Evolutionary conservation across 1,140 invertebrate species (phyloP).

Genomic region (Eurosta solidaginis): DNA sequence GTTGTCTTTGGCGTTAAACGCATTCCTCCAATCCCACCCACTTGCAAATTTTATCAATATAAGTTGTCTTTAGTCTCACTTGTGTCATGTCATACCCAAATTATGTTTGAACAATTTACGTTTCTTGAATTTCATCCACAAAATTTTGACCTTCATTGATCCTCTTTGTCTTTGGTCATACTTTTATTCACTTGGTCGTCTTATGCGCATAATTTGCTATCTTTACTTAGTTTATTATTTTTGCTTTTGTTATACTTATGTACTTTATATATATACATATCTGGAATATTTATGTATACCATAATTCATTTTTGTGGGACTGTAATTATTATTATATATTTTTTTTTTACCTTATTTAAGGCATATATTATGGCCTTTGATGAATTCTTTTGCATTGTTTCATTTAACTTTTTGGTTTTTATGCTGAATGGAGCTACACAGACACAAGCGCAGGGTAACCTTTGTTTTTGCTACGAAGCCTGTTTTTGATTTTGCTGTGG

Average conservation of each 20-base stretch:
- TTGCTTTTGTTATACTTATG: not conserved
- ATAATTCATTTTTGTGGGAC: not conserved
- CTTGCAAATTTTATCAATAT: not conserved
- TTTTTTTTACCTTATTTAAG: too few species aligned
- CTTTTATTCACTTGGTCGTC: not conserved
- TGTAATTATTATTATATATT: too few species aligned
- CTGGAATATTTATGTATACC: too few species aligned
- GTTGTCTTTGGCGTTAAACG: not conserved
- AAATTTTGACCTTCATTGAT: constrained; percentile 18
- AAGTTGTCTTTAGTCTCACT: not conserved
- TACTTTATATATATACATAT: not conserved
- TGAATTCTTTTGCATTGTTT: too few species aligned
- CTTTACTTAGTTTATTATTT: not conserved
- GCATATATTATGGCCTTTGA: too few species aligned
- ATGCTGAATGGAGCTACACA: not conserved
- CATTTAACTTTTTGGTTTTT: too few species aligned
- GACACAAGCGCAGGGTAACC: not conserved
- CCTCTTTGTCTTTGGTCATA: constrained; percentile 19
- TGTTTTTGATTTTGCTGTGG: not conserved
- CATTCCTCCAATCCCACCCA: constrained; percentile 20
- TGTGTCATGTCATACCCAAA: not conserved
- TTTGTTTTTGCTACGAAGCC: not conserved
- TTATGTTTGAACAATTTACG: not conserved
- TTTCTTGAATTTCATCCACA: constrained; percentile 17
- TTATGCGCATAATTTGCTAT: not conserved